phyloP scores from a whole-genome alignment of 2,888 invertebrate genomes.

The Pycnomerus fuliginosus region DNA sequence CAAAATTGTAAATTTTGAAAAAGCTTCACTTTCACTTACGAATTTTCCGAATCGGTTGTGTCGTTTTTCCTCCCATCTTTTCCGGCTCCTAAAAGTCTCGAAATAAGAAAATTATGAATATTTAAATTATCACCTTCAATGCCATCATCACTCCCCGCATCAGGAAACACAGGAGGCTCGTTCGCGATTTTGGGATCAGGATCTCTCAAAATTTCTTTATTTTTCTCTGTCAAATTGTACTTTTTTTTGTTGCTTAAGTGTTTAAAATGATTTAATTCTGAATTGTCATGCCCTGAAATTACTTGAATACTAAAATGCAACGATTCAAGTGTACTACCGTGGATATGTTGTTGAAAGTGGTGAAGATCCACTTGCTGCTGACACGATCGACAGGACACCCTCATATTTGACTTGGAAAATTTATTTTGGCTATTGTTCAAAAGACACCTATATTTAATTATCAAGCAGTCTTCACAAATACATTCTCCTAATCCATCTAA shows the following conservation, averaged over 20 bases:
- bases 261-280: too few species aligned
- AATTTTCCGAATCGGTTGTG: too few species aligned
- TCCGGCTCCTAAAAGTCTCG: too few species aligned
- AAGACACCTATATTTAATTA: slow-evolving; percentile 41
- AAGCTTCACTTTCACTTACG: too few species aligned
- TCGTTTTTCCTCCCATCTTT: too few species aligned
- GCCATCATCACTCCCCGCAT: slow-evolving; percentile 5
- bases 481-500: slow-evolving; percentile 45
- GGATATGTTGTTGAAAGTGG: slow-evolving; percentile 37
- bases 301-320: too few species aligned
- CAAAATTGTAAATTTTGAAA: too few species aligned
- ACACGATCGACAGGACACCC: slow-evolving; percentile 24
- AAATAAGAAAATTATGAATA: too few species aligned
- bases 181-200: slow-evolving; percentile 32
- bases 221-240: too few species aligned
- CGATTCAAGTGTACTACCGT: too few species aligned
- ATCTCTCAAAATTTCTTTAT: slow-evolving; percentile 22
- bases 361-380: slow-evolving; percentile 33
- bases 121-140: not conserved
- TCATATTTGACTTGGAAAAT: slow-evolving; percentile 11
- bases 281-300: too few species aligned
- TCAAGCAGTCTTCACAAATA: slow-evolving; percentile 48
- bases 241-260: too few species aligned
- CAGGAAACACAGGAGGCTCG: slow-evolving; percentile 30
- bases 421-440: slow-evolving; percentile 19